These are phyloP conservation scores for Platichthys stellatus DNA, from an alignment of 2,113 vertebrate genomes.

Conservation along the genomic window DNA sequence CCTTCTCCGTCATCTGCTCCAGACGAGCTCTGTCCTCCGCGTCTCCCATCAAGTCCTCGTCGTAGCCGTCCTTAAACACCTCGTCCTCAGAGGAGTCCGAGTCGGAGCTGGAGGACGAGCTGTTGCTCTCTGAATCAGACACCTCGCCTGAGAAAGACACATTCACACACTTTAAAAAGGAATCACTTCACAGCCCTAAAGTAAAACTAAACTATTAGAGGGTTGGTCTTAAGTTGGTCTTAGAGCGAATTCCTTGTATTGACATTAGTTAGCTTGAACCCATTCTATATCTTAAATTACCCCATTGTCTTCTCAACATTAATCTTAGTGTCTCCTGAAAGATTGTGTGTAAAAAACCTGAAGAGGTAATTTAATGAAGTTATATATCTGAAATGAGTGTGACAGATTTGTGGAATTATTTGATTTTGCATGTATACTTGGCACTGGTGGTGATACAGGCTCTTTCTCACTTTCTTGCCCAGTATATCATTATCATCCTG, in stretches of 20 bases:
- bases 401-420: too few relatives aligned
- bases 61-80: constrained; percentile 96
- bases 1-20: constrained; percentile 99
- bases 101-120: constrained; percentile 95
- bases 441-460: not conserved
- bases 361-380: too few relatives aligned
- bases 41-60: constrained; percentile 98
- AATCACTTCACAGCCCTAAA: not conserved
- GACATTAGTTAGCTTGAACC: too few relatives aligned
- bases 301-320: too few relatives aligned
- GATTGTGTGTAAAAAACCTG: too few relatives aligned
- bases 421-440: too few relatives aligned
- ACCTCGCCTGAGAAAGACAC: constrained; percentile 88
- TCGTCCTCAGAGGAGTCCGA: constrained; percentile 98
- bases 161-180: not conserved
- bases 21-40: constrained; percentile 95
- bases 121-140: constrained; percentile 97
- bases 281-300: too few relatives aligned
- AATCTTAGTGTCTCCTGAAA: too few relatives aligned
- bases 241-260: too few relatives aligned
- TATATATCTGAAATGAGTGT: too few relatives aligned
- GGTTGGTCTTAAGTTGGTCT: too few relatives aligned
- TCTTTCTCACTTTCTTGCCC: not conserved
- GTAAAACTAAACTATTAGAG: not conserved
- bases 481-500: not conserved